Evolutionary conservation across 2,113 vertebrate genomes (phyloP).

Genomic region (Tupaia chinensis): DNA sequence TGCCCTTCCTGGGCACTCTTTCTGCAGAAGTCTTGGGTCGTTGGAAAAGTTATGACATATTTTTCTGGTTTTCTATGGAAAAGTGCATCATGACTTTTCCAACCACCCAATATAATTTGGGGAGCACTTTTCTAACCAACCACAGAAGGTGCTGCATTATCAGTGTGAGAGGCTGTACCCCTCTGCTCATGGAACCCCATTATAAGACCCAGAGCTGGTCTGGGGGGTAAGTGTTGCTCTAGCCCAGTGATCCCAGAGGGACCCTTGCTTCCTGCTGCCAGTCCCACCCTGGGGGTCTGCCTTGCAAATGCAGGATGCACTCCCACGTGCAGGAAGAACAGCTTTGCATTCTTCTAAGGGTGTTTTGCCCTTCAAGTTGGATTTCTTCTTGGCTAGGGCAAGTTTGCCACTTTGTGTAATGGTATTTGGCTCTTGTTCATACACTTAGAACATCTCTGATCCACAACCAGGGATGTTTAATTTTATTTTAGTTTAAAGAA

Average conservation of each 20-base stretch:
- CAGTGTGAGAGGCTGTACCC: constrained; percentile 23
- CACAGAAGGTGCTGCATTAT: constrained; percentile 52
- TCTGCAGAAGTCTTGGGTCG: constrained; percentile 5
- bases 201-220: not conserved
- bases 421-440: not conserved
- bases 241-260: not conserved
- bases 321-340: not conserved
- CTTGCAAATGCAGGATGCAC: not conserved
- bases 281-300: not conserved
- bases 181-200: not conserved
- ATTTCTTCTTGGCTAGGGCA: not conserved
- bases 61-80: no score
- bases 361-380: not conserved
- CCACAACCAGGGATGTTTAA: not conserved
- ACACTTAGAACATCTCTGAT: not conserved
- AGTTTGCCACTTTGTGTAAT: not conserved
- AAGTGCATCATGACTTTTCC: no score
- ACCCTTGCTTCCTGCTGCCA: accelerated
- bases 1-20: constrained; percentile 61
- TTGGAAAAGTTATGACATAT: no score
- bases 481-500: not conserved
- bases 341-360: not conserved
- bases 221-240: not conserved
- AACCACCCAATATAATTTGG: constrained; percentile 59
- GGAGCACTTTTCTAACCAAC: constrained; percentile 73